Percentiles rank a stretch among this genome's conserved stretches.
phyloP scores from a whole-genome alignment of 1,140 invertebrate species.

The Melipona quadrifasciata region DNA sequence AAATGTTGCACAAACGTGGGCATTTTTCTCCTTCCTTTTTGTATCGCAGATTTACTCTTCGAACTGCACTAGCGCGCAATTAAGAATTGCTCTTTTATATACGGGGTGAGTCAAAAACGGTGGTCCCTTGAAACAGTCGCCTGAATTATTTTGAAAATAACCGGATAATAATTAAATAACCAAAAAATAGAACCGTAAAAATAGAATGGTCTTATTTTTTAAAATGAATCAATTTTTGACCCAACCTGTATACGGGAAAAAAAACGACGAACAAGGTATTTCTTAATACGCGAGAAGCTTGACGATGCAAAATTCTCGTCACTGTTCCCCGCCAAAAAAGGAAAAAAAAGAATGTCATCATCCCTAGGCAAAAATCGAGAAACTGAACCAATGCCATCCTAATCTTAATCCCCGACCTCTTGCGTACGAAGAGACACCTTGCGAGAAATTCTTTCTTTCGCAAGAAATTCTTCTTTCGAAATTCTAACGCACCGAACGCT shows the following conservation, averaged over 20 bases:
- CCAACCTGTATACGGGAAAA: not conserved
- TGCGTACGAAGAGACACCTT: not conserved
- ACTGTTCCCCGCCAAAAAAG: too few species aligned
- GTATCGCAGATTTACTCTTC: not conserved
- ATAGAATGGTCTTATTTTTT: not conserved
- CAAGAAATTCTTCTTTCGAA: not conserved
- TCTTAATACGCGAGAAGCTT: not conserved
- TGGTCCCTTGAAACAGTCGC: not conserved
- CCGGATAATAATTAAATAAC: not conserved
- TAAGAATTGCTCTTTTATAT: not conserved
- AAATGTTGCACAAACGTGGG: too few species aligned
- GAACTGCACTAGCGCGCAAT: not conserved
- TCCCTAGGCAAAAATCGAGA: not conserved
- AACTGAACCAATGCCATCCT: not conserved
- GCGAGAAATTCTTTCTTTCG: too few species aligned
- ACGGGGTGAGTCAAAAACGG: not conserved
- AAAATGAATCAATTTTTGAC: not conserved
- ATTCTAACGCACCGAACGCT: conserved; percentile 67
- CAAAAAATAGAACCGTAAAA: not conserved
- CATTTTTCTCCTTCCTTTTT: not conserved
- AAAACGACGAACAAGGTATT: not conserved
- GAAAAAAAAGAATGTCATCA: not conserved
- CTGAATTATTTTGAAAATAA: not conserved
- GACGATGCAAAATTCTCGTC: not conserved
- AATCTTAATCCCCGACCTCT: not conserved